Evolutionary conservation across 1,140 invertebrate genomes (phyloP).

Genomic region (Cyclina sinensis): DNA sequence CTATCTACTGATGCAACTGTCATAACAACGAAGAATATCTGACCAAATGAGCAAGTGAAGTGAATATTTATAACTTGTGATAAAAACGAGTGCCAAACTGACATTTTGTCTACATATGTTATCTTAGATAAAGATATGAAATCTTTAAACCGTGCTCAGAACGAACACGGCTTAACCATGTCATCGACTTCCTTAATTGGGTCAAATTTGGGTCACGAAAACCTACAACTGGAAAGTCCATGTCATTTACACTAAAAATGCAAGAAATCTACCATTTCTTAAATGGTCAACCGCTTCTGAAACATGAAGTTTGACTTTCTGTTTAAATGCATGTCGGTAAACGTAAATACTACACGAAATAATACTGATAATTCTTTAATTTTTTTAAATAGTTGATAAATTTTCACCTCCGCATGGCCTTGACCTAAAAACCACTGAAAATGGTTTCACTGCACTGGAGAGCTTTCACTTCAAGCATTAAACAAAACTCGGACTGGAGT

Average conservation of each 20-base stretch:
- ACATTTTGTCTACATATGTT: no score
- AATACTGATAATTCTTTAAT: neutral
- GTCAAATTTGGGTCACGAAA: slow-evolving; percentile 42
- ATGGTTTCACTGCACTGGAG: slow-evolving; percentile 25
- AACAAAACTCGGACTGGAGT: neutral
- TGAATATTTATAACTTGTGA: no score
- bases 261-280: neutral
- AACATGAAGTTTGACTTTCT: no score
- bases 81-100: no score
- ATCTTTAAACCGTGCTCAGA: no score
- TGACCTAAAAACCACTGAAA: slow-evolving; percentile 35
- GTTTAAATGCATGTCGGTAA: neutral
- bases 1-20: no score
- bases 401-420: slow-evolving; percentile 46
- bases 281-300: no score
- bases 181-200: slow-evolving; percentile 28
- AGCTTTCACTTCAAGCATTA: slow-evolving; percentile 25
- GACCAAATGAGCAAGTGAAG: no score
- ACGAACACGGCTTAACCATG: slow-evolving; percentile 9
- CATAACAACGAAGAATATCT: no score
- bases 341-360: neutral
- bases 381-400: slow-evolving; percentile 30
- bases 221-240: neutral
- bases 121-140: no score
- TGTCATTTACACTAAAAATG: neutral